These are phyloP conservation scores for Macroramphosus scolopax DNA, from an alignment of 2,797 vertebrate genomes.

Conservation along the genomic window DNA sequence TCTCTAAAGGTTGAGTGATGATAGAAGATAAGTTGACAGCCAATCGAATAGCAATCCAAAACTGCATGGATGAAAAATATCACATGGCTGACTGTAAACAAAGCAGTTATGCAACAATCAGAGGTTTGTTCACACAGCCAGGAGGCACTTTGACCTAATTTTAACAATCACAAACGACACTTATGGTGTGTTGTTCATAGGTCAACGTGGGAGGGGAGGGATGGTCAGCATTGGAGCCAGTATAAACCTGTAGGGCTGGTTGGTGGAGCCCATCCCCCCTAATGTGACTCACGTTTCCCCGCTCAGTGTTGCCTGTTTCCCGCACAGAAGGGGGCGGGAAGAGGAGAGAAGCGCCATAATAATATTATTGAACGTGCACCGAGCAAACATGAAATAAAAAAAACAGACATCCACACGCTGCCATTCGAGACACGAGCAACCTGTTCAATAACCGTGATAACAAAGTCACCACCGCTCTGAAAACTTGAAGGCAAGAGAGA, in stretches of 20 bases:
- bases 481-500: conserved; percentile 46
- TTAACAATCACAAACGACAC: conserved; percentile 20
- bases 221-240: conserved; percentile 12
- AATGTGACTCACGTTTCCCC: conserved; percentile 73
- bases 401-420: conserved; percentile 9
- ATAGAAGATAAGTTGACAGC: conserved; percentile 22
- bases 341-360: conserved; percentile 60
- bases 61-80: conserved; percentile 39
- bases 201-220: conserved; percentile 41
- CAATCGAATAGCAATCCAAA: conserved; percentile 32
- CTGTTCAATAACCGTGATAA: conserved; percentile 18
- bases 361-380: conserved; percentile 32
- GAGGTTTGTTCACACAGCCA: conserved; percentile 37
- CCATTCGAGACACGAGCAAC: conserved; percentile 21
- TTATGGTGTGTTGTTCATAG: conserved; percentile 18
- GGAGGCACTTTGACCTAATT: conserved; percentile 44
- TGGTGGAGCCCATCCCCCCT: conserved; percentile 62
- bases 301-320: conserved; percentile 65
- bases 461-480: conserved; percentile 42
- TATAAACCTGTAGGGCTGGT: conserved; percentile 28
- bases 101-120: conserved; percentile 70
- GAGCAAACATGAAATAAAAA: conserved; percentile 10
- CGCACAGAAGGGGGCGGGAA: conserved; percentile 71
- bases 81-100: conserved; percentile 73
- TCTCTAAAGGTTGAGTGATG: conserved; percentile 18